Conservation (phyloP, 2,888 invertebrate genomes). For the Ichneumoninae sp. region DNA sequence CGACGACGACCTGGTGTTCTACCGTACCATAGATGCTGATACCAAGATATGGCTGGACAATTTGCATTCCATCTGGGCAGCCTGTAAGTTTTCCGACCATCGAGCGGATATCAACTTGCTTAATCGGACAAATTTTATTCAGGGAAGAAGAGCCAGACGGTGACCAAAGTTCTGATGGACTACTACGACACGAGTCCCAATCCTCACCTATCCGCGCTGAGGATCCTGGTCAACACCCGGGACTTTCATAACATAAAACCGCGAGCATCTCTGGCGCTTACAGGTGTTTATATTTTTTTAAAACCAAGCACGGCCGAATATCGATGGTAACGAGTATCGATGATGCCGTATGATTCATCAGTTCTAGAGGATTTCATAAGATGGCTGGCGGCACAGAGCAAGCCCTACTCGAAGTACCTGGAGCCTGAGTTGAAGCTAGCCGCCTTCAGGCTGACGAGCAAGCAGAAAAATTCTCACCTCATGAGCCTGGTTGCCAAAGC, state of each 20-base stretch:
- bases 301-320: not conserved
- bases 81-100: slow-evolving; percentile 73
- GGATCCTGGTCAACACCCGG: slow-evolving; percentile 87
- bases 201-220: slow-evolving; percentile 87
- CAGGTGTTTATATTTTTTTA: slow-evolving; percentile 74
- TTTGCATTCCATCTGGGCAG: slow-evolving; percentile 78
- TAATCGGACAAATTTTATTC: slow-evolving; percentile 28
- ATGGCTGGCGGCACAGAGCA: slow-evolving; percentile 81
- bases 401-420: slow-evolving; percentile 85
- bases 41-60: slow-evolving; percentile 78
- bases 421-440: slow-evolving; percentile 88
- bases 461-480: slow-evolving; percentile 88
- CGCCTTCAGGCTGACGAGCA: slow-evolving; percentile 90
- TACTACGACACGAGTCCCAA: slow-evolving; percentile 86
- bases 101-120: not conserved
- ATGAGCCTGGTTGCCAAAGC: slow-evolving; percentile 88
- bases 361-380: slow-evolving; percentile 83
- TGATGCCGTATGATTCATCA: slow-evolving; percentile 59
- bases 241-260: slow-evolving; percentile 88
- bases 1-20: slow-evolving; percentile 71
- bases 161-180: slow-evolving; percentile 85
- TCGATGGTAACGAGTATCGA: not conserved
- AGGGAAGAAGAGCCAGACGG: slow-evolving; percentile 86
- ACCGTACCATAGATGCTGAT: slow-evolving; percentile 75
- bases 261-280: slow-evolving; percentile 87